Evolutionary conservation across 2,888 invertebrate genomes (phyloP), one percentile per base, ranked within the genome.

Genomic region (Endomychus coccineus): DNA sequence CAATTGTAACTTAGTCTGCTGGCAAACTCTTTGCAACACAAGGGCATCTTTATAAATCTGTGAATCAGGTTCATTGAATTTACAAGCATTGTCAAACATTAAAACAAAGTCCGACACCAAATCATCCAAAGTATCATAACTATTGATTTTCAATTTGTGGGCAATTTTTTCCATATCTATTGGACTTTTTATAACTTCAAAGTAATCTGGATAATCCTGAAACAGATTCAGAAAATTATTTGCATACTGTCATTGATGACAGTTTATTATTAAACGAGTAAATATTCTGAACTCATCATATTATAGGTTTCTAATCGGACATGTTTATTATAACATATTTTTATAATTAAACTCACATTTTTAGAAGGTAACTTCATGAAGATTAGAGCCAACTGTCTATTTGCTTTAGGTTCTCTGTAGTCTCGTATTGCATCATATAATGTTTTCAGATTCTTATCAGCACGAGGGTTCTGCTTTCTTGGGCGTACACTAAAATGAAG

Each of bases 21-120:
- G 70, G 39, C 92, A 88, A 31, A 96, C 75, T 45, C 91, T 75
- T 67, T 97, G 96, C 53, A 98, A 66, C 14, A 90, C 83, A 49
- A 97, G 70, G 0, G 96, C 94, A 66, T 97, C 96, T 69, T 95
- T 95, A 62, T 95, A 96, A 46, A 96, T 91, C 65, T 91, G 89
- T 0, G 95, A 95, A 59, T 95, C 95, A 0, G 96, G 95, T 59
- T 96, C 96, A 62, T 96, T 96, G 59, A 91, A 96, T 60, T 90
- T 92, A 71, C 92, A 95, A 1, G 96, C 95, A 62, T 96, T 96
- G 55, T 91, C 91, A 52, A 94, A 86, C 91, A 96, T 94, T 30
- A 91, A 68, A 50, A 87, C 77, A 51, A 96, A 83, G 67, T 96
- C 96, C 0, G 83, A 77, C 0, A 88, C 84, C 33, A 96, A 66